Conservation (phyloP, 2,888 invertebrate species). For the Drosophila neotestacea region DNA sequence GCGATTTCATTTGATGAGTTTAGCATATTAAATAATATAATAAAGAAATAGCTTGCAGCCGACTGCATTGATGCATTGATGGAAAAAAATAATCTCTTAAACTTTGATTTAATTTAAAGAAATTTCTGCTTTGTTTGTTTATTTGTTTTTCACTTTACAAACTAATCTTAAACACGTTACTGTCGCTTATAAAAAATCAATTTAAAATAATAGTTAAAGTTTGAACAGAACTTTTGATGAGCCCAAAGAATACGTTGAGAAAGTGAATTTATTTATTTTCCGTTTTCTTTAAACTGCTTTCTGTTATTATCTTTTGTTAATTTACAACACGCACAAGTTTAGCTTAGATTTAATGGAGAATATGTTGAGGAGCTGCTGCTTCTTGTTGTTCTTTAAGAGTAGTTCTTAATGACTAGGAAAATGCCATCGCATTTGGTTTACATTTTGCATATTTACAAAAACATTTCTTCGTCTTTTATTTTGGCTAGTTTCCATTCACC, state of each 20-base stretch:
- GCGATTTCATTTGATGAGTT: neutral
- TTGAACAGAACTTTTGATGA: constrained; percentile 42
- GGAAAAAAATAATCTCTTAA: neutral
- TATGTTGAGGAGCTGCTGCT: constrained; percentile 58
- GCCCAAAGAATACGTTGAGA: constrained; percentile 17
- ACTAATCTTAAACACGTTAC: constrained; percentile 52
- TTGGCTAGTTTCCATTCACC: constrained; percentile 52
- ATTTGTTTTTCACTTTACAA: constrained; percentile 52
- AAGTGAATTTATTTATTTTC: constrained; percentile 27
- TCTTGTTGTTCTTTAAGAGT: constrained; percentile 18
- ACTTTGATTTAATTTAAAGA: constrained; percentile 24
- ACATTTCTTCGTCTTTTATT: constrained; percentile 28
- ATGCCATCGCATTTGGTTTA: constrained; percentile 26
- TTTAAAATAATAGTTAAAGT: constrained; percentile 25
- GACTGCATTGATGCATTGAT: too few relatives aligned
- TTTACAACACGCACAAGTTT: constrained; percentile 77
- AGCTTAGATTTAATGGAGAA: constrained; percentile 69
- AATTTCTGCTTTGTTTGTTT: constrained; percentile 38
- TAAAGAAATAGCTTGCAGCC: too few relatives aligned
- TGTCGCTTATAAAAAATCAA: constrained; percentile 29
- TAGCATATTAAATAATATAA: too few relatives aligned
- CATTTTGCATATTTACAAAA: constrained; percentile 59
- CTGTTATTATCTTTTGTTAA: constrained; percentile 35
- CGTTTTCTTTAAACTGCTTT: constrained; percentile 12
- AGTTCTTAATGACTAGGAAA: constrained; percentile 40